Evolutionary conservation across 1,140 invertebrate species (phyloP), one percentile per base, ranked within the genome.

Genomic region (Contarinia nasturtii): DNA sequence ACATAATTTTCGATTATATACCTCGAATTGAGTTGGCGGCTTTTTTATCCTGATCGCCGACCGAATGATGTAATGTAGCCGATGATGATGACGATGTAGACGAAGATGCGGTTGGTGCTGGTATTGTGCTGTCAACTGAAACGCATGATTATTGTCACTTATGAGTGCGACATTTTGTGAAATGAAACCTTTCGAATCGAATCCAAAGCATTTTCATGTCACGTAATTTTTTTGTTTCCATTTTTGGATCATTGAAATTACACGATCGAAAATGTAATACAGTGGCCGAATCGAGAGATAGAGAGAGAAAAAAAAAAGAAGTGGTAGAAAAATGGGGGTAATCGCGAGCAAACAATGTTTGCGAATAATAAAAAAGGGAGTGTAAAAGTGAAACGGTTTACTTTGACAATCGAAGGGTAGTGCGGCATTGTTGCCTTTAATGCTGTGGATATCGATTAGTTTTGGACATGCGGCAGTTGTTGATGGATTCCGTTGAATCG

Each of bases 21-120:
- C 73, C 73, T 74, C 72, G 65, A 48, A 75, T 75, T n/a, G 72
- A 74, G 57, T 74, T 75, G 37, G 69, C 70, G 49, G 65, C 67
- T 61, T 73, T 73, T 58, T 71, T 70, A 47, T 74, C 70, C 53
- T 71, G 48, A 57, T 60, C 64, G 58, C 14, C 33, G 17, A n/a
- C 33, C 46, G 10, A n/a, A 7, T 34, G 22, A 15, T 46, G 33
- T 20, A 15, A 46, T 33, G 33, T 33, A 18, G 45, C 20, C 17
- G 45, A 36, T 46, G 45, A 33, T 19, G 45, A 36, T 37, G 45
- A 33, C 36, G 45, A 34, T 19, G 20, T 27, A 10, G 27, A 3
- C 10, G 27, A 27, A 5, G 27, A 27, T 3, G 27, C 37, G 33
- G 49, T 34, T n/a, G 49, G 49, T 21, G 49, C 45, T 45, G 49